Evolutionary conservation across 2,888 invertebrate genomes (phyloP).

Genomic region (Scelioninae gen. 1): DNA sequence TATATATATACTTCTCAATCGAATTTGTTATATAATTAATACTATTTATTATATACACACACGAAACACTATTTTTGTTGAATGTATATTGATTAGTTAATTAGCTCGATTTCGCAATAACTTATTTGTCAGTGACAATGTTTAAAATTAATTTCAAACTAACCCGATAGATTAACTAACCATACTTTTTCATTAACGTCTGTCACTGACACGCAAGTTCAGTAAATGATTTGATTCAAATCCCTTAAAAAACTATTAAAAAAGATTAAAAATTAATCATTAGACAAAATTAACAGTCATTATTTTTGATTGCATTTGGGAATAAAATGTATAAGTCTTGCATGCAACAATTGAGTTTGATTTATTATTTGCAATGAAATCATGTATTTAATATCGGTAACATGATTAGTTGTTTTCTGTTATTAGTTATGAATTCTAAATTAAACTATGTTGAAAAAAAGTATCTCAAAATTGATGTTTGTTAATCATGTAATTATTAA

Average conservation of each 20-base stretch:
- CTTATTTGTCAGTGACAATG: constrained; percentile 13
- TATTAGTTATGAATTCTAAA: neutral
- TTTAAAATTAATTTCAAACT: no score
- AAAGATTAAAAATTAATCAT: neutral
- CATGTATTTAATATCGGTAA: constrained; percentile 5
- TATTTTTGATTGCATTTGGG: neutral
- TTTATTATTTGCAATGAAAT: constrained; percentile 20
- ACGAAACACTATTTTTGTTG: constrained; percentile 41
- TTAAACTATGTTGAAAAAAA: no score
- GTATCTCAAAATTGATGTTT: neutral
- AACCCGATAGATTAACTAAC: neutral
- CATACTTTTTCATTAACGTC: neutral
- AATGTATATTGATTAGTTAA: constrained; percentile 23
- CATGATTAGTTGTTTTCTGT: neutral
- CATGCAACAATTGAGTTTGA: constrained; percentile 30
- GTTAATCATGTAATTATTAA: constrained; percentile 6
- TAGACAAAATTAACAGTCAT: constrained; percentile 5
- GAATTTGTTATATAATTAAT: constrained; percentile 38
- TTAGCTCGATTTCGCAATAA: constrained; percentile 4
- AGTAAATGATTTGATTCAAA: neutral
- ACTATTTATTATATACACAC: constrained; percentile 53
- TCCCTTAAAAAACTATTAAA: neutral
- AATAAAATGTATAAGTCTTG: constrained; percentile 10
- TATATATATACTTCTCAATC: constrained; percentile 47
- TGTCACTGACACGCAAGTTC: neutral